phyloP scores from a whole-genome alignment of 1,140 invertebrate genomes.

The Drosophila pallidifrons region DNA sequence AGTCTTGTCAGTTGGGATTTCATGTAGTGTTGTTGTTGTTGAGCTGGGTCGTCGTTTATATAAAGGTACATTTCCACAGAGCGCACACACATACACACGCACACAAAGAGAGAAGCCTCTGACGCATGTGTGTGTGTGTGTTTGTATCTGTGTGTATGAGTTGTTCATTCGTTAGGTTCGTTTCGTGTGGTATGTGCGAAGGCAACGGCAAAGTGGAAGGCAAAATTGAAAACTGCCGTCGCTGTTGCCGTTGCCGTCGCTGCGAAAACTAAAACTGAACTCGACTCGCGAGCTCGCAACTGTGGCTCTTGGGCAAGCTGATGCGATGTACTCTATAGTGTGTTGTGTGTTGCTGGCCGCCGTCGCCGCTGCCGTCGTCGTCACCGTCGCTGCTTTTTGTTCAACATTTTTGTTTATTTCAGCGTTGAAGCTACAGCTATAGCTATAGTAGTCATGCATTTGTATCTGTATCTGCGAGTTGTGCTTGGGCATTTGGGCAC shows the following conservation, averaged over 20 bases:
- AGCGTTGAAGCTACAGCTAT: conserved; percentile 41
- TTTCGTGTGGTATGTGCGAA: conserved; percentile 71
- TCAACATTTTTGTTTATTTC: conserved; percentile 83
- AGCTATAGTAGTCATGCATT: conserved; percentile 33
- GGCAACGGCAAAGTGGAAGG: conserved; percentile 62
- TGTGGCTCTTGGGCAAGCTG: conserved; percentile 24
- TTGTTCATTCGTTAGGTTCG: conserved; percentile 19
- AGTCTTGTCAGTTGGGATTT: conserved; percentile 82
- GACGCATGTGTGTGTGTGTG: conserved; percentile 42
- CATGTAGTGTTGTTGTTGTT: conserved; percentile 58
- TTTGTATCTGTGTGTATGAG: conserved; percentile 16
- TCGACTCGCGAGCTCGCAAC: conserved; percentile 38
- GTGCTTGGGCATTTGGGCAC: conserved; percentile 71
- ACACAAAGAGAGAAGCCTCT: conserved; percentile 31
- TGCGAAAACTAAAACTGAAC: conserved; percentile 77
- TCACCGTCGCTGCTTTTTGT: conserved; percentile 58
- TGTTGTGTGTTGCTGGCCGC: conserved; percentile 36
- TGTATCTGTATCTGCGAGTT: conserved; percentile 62
- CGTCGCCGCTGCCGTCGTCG: conserved; percentile 22
- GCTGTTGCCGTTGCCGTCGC: conserved; percentile 56
- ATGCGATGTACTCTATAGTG: conserved; percentile 2
- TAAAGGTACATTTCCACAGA: conserved; percentile 81
- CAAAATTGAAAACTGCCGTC: conserved; percentile 64
- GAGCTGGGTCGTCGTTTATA: conserved; percentile 77
- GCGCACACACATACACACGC: conserved; percentile 43